Evolutionary conservation across 2,888 invertebrate genomes (phyloP).

Genomic region (Habroteleia sp.): DNA sequence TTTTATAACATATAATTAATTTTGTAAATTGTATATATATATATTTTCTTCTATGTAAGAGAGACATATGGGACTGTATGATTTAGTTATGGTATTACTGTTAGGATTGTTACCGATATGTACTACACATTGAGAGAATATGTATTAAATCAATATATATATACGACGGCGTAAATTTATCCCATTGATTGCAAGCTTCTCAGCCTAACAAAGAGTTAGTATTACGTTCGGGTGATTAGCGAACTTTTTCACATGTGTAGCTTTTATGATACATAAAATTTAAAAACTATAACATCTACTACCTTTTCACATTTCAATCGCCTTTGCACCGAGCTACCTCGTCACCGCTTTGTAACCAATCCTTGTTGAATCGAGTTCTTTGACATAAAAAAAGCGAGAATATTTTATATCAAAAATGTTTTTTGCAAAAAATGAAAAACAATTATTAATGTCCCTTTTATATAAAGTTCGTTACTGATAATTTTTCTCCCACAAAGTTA

Average conservation of each 20-base stretch:
- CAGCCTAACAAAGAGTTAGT: conserved; percentile 60
- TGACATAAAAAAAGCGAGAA: conserved; percentile 38
- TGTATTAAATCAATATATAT: conserved; percentile 73
- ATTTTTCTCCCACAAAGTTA: too few relatives aligned
- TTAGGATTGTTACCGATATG: conserved; percentile 18
- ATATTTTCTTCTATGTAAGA: background rate
- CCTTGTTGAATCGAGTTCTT: conserved; percentile 54
- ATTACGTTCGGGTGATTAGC: conserved; percentile 47
- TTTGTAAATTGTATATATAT: background rate
- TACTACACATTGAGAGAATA: conserved; percentile 15
- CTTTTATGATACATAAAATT: conserved; percentile 39
- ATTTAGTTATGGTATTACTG: conserved; percentile 4
- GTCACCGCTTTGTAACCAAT: conserved; percentile 54
- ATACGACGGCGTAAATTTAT: conserved; percentile 72
- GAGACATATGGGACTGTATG: background rate
- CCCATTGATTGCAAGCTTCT: conserved; percentile 72
- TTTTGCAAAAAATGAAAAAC: conserved; percentile 47
- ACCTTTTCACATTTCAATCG: conserved; percentile 57
- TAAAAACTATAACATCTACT: conserved; percentile 42
- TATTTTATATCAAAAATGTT: conserved; percentile 49
- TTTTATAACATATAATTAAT: too few relatives aligned
- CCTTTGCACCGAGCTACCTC: conserved; percentile 41
- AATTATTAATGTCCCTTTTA: conserved; percentile 47
- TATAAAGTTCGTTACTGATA: too few relatives aligned
- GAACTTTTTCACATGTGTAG: conserved; percentile 16